Conservation (phyloP, 2,797 vertebrate species). For the Ciconia nigra region DNA sequence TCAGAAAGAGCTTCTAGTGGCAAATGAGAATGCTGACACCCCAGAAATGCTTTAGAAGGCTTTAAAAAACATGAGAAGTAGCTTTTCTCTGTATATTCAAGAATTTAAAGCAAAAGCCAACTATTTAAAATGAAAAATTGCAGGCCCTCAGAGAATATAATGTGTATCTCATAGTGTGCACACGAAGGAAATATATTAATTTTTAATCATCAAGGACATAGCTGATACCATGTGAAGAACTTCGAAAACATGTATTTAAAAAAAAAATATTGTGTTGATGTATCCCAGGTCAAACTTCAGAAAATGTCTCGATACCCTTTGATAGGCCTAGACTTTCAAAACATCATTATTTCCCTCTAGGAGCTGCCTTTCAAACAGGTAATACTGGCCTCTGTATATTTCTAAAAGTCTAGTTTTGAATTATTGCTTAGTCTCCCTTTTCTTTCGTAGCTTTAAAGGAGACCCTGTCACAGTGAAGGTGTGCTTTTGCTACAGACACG, state of each 20-base stretch:
- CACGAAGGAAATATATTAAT: not conserved
- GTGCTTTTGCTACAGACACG: not conserved
- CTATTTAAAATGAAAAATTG: slow-evolving; percentile 45
- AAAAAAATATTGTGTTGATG: not conserved
- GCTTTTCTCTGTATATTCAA: slow-evolving; percentile 34
- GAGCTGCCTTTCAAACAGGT: not conserved
- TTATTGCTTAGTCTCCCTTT: not conserved
- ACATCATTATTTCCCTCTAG: not conserved
- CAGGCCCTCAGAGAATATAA: not conserved
- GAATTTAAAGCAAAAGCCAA: slow-evolving; percentile 49
- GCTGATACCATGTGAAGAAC: not conserved
- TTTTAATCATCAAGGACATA: not conserved
- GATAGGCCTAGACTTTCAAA: not conserved
- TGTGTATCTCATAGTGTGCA: not conserved
- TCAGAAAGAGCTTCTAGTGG: slow-evolving; percentile 64
- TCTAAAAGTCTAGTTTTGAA: not conserved
- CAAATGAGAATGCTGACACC: slow-evolving; percentile 56
- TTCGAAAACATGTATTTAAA: not conserved
- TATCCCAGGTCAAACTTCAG: not conserved
- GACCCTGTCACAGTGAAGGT: not conserved
- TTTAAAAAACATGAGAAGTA: slow-evolving; percentile 53
- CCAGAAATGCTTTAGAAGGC: slow-evolving; percentile 30
- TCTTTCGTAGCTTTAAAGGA: not conserved
- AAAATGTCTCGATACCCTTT: not conserved
- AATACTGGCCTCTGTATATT: not conserved